Evolutionary conservation across 1,140 invertebrate genomes (phyloP).

Genomic region (Drosophila eugracilis): DNA sequence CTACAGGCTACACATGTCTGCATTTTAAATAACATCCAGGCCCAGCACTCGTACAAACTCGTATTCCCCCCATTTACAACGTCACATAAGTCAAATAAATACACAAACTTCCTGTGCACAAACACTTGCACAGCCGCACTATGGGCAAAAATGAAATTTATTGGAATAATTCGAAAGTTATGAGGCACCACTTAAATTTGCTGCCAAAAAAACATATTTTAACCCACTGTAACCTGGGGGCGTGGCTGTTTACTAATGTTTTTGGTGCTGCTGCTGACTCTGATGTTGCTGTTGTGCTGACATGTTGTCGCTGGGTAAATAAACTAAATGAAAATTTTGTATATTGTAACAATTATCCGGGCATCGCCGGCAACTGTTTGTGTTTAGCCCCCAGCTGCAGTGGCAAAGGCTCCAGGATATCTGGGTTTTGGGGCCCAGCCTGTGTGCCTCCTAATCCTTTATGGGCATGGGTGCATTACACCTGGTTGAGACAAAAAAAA

Average conservation of each 20-base stretch:
- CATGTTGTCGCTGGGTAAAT: constrained; percentile 58
- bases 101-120: constrained; percentile 33
- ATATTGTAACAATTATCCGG: constrained; percentile 77
- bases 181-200: neutral
- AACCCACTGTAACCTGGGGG: constrained; percentile 13
- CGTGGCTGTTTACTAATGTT: constrained; percentile 40
- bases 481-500: constrained; percentile 13
- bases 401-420: constrained; percentile 3
- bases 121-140: constrained; percentile 4
- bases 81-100: constrained; percentile 52
- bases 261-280: constrained; percentile 20
- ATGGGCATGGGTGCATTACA: constrained; percentile 28
- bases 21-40: constrained; percentile 73
- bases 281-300: constrained; percentile 36
- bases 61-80: constrained; percentile 6
- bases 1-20: constrained; percentile 65
- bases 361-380: constrained; percentile 41
- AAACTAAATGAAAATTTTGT: constrained; percentile 75
- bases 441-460: constrained; percentile 29
- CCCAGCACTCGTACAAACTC: constrained; percentile 16
- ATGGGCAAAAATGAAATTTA: neutral
- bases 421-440: neutral
- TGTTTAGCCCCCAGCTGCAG: constrained; percentile 6
- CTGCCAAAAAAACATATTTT: constrained; percentile 3
- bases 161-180: neutral